phyloP scores from a whole-genome alignment of 2,113 vertebrate species.

The Anarhynchus alexandrinus region DNA sequence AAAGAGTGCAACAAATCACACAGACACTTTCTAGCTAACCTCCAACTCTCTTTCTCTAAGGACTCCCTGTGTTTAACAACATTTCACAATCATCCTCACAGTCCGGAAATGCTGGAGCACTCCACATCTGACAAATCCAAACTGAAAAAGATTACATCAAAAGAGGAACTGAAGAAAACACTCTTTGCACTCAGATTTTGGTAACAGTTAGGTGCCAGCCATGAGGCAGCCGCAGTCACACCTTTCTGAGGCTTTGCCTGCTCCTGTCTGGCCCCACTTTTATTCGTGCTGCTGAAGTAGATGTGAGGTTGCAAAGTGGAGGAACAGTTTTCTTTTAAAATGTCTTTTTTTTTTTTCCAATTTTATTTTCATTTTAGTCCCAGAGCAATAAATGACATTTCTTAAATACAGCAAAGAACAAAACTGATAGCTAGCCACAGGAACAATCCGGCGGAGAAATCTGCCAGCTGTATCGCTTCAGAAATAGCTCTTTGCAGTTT shows the following conservation, averaged over 20 bases:
- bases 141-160: neutral
- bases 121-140: neutral
- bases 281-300: neutral
- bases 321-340: neutral
- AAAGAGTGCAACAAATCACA: neutral
- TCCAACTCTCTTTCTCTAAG: neutral
- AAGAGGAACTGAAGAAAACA: neutral
- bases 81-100: neutral
- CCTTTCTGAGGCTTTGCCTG: neutral
- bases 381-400: neutral
- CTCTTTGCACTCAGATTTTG: neutral
- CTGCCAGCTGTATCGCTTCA: neutral
- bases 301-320: neutral
- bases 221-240: neutral
- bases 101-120: neutral
- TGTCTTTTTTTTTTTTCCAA: rapidly evolving
- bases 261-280: neutral
- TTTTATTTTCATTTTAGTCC: neutral
- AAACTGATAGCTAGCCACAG: neutral
- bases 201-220: neutral
- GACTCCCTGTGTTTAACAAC: neutral
- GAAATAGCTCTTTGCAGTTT: constrained; percentile 3
- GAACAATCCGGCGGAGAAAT: neutral
- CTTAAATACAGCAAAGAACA: neutral
- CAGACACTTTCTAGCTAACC: neutral